phyloP scores from a whole-genome alignment of 2,113 vertebrate species.

The Thalassarche chlororhynchos region DNA sequence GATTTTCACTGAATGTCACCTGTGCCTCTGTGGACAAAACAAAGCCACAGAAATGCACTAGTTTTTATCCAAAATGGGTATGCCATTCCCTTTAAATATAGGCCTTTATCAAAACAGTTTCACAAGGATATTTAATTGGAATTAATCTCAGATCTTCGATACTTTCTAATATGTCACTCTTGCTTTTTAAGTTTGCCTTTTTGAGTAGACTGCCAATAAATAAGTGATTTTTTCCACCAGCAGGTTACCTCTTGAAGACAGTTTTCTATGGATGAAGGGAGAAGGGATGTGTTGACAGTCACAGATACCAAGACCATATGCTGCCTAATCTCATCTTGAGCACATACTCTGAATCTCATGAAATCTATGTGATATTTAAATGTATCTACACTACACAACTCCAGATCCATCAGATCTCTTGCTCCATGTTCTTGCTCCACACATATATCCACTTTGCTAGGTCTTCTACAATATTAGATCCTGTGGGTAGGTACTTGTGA shows the following conservation, averaged over 20 bases:
- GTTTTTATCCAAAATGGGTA: background rate
- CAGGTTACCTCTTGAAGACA: slow-evolving; percentile 40
- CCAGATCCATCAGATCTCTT: background rate
- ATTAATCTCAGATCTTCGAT: background rate
- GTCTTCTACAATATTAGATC: background rate
- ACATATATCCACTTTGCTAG: background rate
- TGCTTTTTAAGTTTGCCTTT: slow-evolving; percentile 27
- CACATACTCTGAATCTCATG: slow-evolving; percentile 27
- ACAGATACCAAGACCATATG: slow-evolving; percentile 61
- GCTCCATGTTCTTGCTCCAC: background rate
- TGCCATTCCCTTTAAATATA: background rate
- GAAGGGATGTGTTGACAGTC: slow-evolving; percentile 66
- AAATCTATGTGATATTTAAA: slow-evolving; percentile 27
- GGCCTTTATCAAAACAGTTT: background rate
- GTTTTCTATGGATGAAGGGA: slow-evolving; percentile 42
- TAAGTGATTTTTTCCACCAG: slow-evolving; percentile 23
- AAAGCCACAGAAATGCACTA: background rate
- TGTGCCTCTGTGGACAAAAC: background rate
- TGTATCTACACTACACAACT: background rate
- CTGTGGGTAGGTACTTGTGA: background rate
- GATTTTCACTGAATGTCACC: background rate
- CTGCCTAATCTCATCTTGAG: slow-evolving; percentile 54
- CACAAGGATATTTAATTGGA: background rate
- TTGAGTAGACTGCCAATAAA: slow-evolving; percentile 46
- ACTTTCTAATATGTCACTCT: slow-evolving; percentile 21